These are phyloP conservation scores for Blennius ocellaris DNA, from an alignment of 2,113 vertebrate species.

Conservation along the genomic window DNA sequence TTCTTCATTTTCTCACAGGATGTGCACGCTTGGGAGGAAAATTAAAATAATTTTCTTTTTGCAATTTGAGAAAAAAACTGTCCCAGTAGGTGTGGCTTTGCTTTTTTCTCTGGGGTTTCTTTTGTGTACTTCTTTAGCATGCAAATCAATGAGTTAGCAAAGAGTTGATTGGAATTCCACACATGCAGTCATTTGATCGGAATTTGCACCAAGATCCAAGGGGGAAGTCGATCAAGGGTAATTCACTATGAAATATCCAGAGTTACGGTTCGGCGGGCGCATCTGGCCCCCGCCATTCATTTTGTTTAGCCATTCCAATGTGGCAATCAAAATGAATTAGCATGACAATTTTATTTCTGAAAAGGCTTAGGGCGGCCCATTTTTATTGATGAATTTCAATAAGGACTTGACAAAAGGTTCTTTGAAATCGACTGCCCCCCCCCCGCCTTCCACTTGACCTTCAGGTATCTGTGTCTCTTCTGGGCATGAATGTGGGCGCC, in stretches of 20 bases:
- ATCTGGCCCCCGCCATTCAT: conserved; percentile 83
- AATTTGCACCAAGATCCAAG: conserved; percentile 69
- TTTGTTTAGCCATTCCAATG: conserved; percentile 86
- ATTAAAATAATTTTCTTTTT: conserved; percentile 22
- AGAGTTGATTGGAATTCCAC: conserved; percentile 74
- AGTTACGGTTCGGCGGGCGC: conserved; percentile 76
- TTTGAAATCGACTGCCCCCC: conserved; percentile 62
- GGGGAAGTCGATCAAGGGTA: conserved; percentile 75
- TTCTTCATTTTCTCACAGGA: conserved; percentile 29
- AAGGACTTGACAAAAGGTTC: conserved; percentile 75
- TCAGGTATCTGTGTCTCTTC: conserved; percentile 68
- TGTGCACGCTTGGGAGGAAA: conserved; percentile 7
- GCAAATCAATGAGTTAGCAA: conserved; percentile 71
- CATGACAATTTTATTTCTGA: conserved; percentile 88
- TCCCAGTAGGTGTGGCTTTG: too few species aligned
- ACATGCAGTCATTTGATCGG: conserved; percentile 73
- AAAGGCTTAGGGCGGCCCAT: conserved; percentile 71
- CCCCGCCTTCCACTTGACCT: conserved; percentile 62
- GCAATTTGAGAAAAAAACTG: too few species aligned
- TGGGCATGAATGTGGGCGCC: conserved; percentile 42
- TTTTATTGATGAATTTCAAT: conserved; percentile 83
- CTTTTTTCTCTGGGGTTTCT: conserved; percentile 33
- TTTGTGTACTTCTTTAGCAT: conserved; percentile 51
- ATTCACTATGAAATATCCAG: conserved; percentile 86
- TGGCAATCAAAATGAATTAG: conserved; percentile 88